Evolutionary conservation across 2,888 invertebrate genomes (phyloP), one percentile per base, ranked within the genome.

Genomic region (Acrobasis consociella): DNA sequence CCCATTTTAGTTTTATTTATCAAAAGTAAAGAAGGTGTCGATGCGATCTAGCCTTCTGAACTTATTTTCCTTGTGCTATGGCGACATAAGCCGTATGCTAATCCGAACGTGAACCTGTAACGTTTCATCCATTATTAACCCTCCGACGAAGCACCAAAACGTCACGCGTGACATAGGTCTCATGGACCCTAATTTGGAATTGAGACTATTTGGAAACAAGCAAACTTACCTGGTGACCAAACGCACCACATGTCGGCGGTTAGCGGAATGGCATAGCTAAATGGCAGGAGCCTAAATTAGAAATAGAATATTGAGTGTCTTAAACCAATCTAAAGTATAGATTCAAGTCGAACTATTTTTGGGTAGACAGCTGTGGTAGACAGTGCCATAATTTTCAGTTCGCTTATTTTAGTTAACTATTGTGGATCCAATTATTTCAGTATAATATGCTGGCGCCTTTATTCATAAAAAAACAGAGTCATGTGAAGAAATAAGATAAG

Each of bases 101-200:
- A 53, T 61, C 46, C 52, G 53, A 53, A 61, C 53, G 49, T 52
- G 60, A 46, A 61, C 46, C 22, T 22, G 60, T 52, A 37, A 52
- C 56, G 39, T 64, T 59, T 38, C 58, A 64, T 64, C 63, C 65
- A 65, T 68, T 68, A 66, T 64, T 62, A 64, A 60, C 61, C 50
- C 46, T 55, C 49, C 56, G 63, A 58, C 61, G 52, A 49, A 50
- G 65, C 52, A 64, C 63, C 65, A 50, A 67, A 65, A 67, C 53
- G 69, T 67, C 69, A 67, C 51, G 62, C 15, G 56, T 69, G 69
- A 69, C 63, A 63, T 51, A 69, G 69, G 69, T 67, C 64, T 51
- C 58, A 15, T 38, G 59, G 63, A 64, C 67, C 65, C 67, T 66
- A 62, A 67, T 67, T 65, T 64, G 58, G 58, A 66, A 67, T 63